These are phyloP conservation scores for Montipora capricornis DNA, from an alignment of 64 coral and sea anemone genomes.

Conservation along the genomic window DNA sequence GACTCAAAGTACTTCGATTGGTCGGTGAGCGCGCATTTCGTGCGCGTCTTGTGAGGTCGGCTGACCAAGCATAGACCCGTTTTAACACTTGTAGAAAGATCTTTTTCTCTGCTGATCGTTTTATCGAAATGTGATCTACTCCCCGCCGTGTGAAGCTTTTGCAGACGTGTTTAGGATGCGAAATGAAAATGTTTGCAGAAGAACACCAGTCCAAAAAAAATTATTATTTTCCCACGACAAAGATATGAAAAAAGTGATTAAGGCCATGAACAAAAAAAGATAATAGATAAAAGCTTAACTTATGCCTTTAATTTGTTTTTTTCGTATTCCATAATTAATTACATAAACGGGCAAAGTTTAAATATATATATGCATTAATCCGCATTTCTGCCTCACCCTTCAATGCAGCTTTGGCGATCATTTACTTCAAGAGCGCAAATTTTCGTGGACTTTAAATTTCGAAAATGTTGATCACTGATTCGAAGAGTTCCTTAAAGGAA, in stretches of 20 bases:
- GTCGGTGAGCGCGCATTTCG: background rate
- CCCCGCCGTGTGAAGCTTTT: background rate
- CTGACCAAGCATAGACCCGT: background rate
- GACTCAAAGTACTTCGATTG: background rate
- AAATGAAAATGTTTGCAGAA: slow-evolving; percentile 34
- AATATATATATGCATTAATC: no score
- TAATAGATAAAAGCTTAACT: background rate
- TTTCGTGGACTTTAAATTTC: background rate
- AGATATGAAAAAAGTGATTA: background rate
- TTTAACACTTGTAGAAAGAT: background rate
- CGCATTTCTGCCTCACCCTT: no score
- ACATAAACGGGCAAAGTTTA: background rate
- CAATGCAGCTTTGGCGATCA: background rate
- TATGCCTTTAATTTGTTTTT: no score
- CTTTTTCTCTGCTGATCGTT: background rate
- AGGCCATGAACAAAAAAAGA: background rate
- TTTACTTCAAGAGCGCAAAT: background rate
- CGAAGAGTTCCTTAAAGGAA: slow-evolving; percentile 2
- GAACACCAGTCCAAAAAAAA: background rate
- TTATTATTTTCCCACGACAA: slow-evolving; percentile 33
- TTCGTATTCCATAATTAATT: background rate
- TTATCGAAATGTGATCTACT: background rate
- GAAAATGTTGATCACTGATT: background rate
- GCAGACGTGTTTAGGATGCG: slow-evolving; percentile 7
- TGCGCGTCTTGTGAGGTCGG: background rate